Evolutionary conservation across 2,113 vertebrate genomes (phyloP).

Genomic region (Pseudopipra pipra): DNA sequence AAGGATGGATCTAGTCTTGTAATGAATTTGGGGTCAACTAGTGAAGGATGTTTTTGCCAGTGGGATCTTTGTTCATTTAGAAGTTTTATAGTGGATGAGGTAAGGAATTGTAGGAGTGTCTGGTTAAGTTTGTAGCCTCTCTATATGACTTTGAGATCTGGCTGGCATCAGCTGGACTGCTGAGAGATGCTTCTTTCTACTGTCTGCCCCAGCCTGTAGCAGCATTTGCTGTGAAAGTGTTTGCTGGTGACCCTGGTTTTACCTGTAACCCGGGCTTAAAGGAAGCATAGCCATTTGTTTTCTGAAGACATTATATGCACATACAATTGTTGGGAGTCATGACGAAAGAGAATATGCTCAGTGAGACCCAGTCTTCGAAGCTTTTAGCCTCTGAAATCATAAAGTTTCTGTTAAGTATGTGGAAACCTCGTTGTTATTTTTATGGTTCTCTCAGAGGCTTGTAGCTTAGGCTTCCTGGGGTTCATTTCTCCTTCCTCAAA

Average conservation of each 20-base stretch:
- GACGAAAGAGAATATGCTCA: neutral
- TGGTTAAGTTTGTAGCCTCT: neutral
- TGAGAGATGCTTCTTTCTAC: neutral
- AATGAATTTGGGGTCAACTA: neutral
- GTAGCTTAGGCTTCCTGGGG: neutral
- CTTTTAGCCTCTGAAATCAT: slow-evolving; percentile 17
- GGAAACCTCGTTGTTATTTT: neutral
- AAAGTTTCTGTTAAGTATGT: neutral
- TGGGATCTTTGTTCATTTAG: neutral
- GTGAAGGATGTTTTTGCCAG: neutral
- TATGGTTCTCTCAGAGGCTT: neutral
- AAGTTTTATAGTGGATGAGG: neutral
- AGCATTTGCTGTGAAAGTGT: neutral
- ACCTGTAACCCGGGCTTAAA: neutral
- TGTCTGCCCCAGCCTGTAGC: neutral
- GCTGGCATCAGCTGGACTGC: neutral
- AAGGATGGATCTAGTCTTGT: neutral
- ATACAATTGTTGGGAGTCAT: neutral
- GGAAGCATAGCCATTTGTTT: neutral
- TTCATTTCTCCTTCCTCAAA: neutral
- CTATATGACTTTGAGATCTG: neutral
- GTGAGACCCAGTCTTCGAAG: neutral
- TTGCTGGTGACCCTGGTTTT: neutral
- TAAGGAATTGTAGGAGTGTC: neutral
- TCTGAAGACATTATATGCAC: neutral